Conservation (phyloP, 2,797 vertebrate genomes). For the Sebastes iracundus region DNA sequence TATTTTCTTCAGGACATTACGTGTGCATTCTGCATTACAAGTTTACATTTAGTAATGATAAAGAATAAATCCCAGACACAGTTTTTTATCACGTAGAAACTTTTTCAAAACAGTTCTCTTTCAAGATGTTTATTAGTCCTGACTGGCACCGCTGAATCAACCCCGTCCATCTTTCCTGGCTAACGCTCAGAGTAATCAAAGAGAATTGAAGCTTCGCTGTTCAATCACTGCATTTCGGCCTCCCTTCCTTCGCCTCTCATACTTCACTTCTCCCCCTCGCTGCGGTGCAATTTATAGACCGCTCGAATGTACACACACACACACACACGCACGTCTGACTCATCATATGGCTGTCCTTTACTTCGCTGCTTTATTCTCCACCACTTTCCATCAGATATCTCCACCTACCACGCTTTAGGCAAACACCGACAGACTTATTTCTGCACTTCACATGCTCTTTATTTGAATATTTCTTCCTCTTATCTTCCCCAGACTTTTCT, state of each 20-base stretch:
- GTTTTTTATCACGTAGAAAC: background rate
- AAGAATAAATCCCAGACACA: background rate
- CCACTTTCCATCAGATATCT: conserved; percentile 4
- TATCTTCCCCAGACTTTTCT: conserved; percentile 17
- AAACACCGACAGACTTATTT: conserved; percentile 15
- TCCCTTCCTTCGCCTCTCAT: conserved; percentile 14
- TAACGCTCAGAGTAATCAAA: conserved; percentile 34
- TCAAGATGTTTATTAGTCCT: conserved; percentile 1
- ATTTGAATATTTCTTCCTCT: background rate
- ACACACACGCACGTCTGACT: conserved; percentile 44
- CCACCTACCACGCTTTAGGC: background rate
- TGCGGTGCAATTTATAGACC: conserved; percentile 59
- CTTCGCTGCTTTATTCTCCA: conserved; percentile 26
- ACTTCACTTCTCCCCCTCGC: conserved; percentile 29
- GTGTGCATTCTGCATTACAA: background rate
- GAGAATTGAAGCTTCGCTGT: conserved; percentile 25
- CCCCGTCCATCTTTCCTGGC: conserved; percentile 7
- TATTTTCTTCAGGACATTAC: background rate
- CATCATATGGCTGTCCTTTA: conserved; percentile 38
- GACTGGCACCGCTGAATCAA: background rate
- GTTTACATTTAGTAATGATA: background rate
- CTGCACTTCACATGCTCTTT: background rate
- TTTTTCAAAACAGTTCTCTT: background rate
- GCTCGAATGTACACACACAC: conserved; percentile 18
- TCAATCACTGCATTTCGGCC: conserved; percentile 32